Conservation (phyloP, 2,113 vertebrate genomes). For the Felis catus region F.catus_Fca126_mat1.0 CM031419.1:212060501-212061000, state of each 20-base stretch:
- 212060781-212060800: not conserved
- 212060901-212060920: not conserved
- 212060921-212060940: not conserved
- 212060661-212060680: not conserved
- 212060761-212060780: not conserved
- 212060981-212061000: not conserved
- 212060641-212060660: not conserved
- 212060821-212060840: not conserved
- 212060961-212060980: not conserved
- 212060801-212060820: not conserved
- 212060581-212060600: not conserved
- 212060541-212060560: not conserved
- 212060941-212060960: not conserved
- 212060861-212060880: not conserved
- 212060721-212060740: not conserved
- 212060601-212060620: not conserved
- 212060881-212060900: rapidly evolving
- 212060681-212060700: not conserved
- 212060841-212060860: not conserved
- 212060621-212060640: not conserved
- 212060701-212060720: not conserved
- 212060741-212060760: not conserved
- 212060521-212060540: not conserved
- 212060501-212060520: not conserved
- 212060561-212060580: not conserved